Evolutionary conservation across 1,140 invertebrate genomes (phyloP), one percentile per base, ranked within the genome.

Genomic region (Diploscapter pachys): DNA sequence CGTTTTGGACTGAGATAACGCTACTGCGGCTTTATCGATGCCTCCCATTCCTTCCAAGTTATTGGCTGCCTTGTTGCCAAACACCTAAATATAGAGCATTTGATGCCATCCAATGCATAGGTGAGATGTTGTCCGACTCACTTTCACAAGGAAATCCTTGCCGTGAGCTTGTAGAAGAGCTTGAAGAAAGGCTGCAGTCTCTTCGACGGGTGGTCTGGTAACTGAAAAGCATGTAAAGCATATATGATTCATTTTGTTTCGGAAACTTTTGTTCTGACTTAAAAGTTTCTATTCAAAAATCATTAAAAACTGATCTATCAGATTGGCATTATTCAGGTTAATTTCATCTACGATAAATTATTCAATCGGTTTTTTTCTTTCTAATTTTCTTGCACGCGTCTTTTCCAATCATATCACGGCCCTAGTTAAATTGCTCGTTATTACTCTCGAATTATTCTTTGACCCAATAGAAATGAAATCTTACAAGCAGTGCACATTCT

Each of bases 151-250:
- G 86, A 96, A 97, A 88, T 96, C 95, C 76, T 94, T 93, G 78
- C 94, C 94, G 87, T 97, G 94, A 75, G 93, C 94, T 31, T 92
- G 92, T 73, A 96, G 87, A 73, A 97, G 88, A 5, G 93, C 94
- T 84, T 96, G 93, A 70, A 96, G 87, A 87, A 97, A 96, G 78
- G 93, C 94, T 51, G 93, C 92, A 4, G 94, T 97, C 86, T 97
- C 94, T 86, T 96, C 93, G 6, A 96, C 93, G 54, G 94, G 94
- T 78, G 94, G 94, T 83, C 94, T 89, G 86, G 95, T 95, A n/a
- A 94, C 94, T 95, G 87, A 59, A 81, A 83, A 51, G 61, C 9
- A 48, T 11, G 53, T 4, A 69, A 77, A 68, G 68, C 67, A 59
- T 64, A 52, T 52, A 62, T 51, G 62, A 77, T 63, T 68, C 53